Evolutionary conservation across 2,113 vertebrate species (phyloP), one percentile per base, ranked within the genome.

Genomic region (Macroglossus sobrinus): DNA sequence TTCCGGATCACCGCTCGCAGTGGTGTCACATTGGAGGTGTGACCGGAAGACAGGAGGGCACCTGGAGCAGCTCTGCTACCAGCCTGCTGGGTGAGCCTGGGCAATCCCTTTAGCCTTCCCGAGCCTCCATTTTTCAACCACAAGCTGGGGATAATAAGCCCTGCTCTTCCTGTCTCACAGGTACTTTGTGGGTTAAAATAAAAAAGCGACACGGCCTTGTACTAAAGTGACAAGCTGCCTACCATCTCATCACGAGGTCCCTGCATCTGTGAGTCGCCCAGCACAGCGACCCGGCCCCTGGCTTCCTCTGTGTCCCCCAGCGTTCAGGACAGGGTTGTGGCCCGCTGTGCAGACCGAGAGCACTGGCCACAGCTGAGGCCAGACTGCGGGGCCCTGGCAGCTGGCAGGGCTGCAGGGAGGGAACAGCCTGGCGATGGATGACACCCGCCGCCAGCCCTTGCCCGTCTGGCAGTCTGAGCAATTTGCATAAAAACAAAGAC

Each of bases 401-500:
- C 8, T 0, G 4, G 84, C 7, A 19, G 92, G 78, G 78, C 21
- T 71, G 74, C 78, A 26, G 82, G 57, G 91, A 96, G 81, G 85
- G 95, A 93, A 85, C 84, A 95, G 96, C 63, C 53, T 63, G 71
- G 82, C 93, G 95, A 96, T 78, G 91, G 96, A 92, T 94, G 95
- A 59, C 0, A 35, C 69, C 68, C 0, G 40, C 69, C 68, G 96
- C 95, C 95, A 94, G 94, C 89, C 71, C 93, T 93, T 79, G 97
- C 93, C 97, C 96, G 96, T 98, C 96, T 97, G 97, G 97, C 78
- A 94, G 95, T 93, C 82, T 0, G 13, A 93, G 96, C 33, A 16
- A 97, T 97, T 96, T 95, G 94, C 97, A 97, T 97, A 93, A 97
- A 97, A 94, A 97, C 97, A 98, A 97, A 97, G 97, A 94, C 93